Percentiles rank a stretch among this genome's conserved stretches.
phyloP scores from a whole-genome alignment of 2,797 vertebrate genomes.

The Cuculus canorus region DNA sequence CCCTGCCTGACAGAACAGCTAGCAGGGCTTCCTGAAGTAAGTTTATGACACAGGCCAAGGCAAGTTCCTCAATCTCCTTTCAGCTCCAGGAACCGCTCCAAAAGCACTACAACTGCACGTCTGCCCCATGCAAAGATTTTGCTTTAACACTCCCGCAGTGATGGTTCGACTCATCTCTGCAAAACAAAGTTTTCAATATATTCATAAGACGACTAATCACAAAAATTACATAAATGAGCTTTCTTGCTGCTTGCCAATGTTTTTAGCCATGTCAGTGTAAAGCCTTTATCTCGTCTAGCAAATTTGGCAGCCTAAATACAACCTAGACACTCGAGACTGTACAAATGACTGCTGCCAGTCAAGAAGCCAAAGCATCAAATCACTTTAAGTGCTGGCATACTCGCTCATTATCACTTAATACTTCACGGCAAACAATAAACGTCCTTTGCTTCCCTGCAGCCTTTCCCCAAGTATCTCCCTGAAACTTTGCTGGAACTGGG shows the following conservation, averaged over 20 bases:
- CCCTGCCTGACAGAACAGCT: neutral
- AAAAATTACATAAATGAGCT: neutral
- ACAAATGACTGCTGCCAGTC: constrained; percentile 1
- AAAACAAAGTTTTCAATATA: neutral
- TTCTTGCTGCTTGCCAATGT: neutral
- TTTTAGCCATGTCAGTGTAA: neutral
- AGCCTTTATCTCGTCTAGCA: neutral
- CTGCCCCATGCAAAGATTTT: neutral
- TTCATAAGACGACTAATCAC: neutral
- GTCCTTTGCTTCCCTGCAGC: fast-evolving
- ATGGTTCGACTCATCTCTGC: neutral
- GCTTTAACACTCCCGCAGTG: neutral
- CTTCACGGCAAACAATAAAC: neutral
- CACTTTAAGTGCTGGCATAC: neutral
- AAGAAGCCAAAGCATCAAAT: neutral
- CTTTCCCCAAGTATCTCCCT: neutral
- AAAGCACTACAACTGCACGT: fast-evolving
- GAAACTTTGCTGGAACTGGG: neutral
- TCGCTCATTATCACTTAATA: neutral
- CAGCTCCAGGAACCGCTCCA: neutral
- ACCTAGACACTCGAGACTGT: neutral
- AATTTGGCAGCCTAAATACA: neutral
- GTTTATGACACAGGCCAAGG: neutral
- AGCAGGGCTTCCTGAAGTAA: neutral
- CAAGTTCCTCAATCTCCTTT: neutral